Conservation (phyloP, 2,888 invertebrate species). For the Hetaerina titia region DNA sequence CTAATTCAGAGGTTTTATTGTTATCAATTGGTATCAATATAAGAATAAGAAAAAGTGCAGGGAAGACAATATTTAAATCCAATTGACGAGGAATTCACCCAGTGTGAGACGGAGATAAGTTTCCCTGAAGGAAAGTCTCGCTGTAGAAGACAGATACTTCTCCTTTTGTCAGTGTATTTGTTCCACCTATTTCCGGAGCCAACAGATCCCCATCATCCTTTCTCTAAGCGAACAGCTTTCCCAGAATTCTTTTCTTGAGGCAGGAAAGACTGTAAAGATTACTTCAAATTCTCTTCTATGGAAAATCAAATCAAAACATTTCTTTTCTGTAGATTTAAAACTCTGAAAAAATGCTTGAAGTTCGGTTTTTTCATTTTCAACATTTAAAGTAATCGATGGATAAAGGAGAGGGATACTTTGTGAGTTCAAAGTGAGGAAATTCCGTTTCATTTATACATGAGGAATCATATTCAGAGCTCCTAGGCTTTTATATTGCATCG, state of each 20-base stretch:
- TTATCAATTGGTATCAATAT: too few species aligned
- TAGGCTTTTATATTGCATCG: too few species aligned
- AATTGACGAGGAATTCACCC: neutral
- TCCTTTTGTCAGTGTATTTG: neutral
- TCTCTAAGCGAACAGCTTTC: neutral
- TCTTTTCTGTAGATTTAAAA: neutral
- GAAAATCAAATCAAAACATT: neutral
- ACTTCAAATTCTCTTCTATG: neutral
- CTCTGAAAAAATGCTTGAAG: neutral
- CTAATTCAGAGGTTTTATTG: too few species aligned
- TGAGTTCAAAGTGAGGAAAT: too few species aligned
- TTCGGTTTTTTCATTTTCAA: neutral
- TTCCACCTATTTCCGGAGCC: neutral
- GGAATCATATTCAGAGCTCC: neutral
- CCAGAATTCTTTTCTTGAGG: neutral
- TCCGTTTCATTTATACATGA: too few species aligned
- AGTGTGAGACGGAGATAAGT: slow-evolving; percentile 1
- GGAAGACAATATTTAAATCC: neutral
- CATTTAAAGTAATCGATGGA: neutral
- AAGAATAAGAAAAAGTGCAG: neutral
- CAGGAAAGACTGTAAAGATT: neutral
- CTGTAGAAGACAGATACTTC: neutral
- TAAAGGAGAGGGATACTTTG: neutral
- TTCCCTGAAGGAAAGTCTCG: neutral
- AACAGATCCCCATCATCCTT: neutral